Evolutionary conservation across 2,113 vertebrate species (phyloP), one percentile per base, ranked within the genome.

Genomic region (Neolamprologus kungweensis): DNA sequence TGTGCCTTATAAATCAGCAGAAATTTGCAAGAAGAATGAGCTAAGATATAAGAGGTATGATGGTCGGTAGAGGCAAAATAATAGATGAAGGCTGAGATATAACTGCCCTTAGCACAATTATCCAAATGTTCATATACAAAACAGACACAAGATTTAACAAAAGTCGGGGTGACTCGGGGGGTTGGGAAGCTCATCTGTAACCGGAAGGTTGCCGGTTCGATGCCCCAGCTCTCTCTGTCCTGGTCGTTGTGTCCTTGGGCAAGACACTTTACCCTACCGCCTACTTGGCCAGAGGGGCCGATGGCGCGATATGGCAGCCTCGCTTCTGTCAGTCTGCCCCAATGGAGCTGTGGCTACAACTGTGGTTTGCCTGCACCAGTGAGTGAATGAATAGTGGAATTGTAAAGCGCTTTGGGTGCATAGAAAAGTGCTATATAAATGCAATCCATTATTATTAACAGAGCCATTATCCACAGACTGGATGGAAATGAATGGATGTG

Each of bases 201-300:
- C 26, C 0, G 16, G 9, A 60, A 19, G 57, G 57, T 60, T 33
- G 57, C 8, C 3, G 0, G 28, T 33, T 60, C 0, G 16, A 60
- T 60, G 57, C 57, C 57, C 57, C 16, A 60, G 5, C 16, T 60
- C 16, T 60, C 57, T 60, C 57, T 33, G 28, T 60, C 28, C 9
- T 60, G 57, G 1, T 19, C 0, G 2, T 60, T 19, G 28, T 60
- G 28, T 33, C 28, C 57, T 60, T 60, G 16, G 57, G 57, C 9
- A 60, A 60, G 5, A 60, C 57, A 60, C 5, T 33, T 17, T 10
- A 60, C 8, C 28, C 5, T 60, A 60, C 28, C 2, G 14, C 57
- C 14, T 60, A 31, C 57, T 60, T 60, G 12, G 23, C 23, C 54
- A 57, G 54, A 57, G 23, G 23, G 23, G 23, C 54, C 0, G 4